Evolutionary conservation across 2,113 vertebrate species (phyloP).

Genomic region (Myrmecophaga tridactyla): DNA sequence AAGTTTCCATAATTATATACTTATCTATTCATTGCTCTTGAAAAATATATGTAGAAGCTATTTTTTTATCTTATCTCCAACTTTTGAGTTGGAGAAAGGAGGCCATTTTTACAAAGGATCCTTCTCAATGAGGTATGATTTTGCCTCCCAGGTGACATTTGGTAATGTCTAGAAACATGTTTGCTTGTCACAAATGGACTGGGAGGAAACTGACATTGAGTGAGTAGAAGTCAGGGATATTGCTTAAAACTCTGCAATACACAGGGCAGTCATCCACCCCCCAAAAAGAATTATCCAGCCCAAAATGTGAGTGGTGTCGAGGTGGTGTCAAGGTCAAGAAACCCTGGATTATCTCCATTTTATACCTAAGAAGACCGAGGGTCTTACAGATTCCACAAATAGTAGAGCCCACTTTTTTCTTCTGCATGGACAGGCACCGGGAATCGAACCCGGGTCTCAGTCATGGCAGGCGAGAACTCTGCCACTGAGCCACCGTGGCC

Average conservation of each 20-base stretch:
- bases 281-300: neutral
- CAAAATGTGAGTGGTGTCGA: too few relatives aligned
- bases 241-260: neutral
- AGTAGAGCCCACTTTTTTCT: neutral
- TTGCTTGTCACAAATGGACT: neutral
- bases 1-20: too few relatives aligned
- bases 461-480: too few relatives aligned
- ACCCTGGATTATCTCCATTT: neutral
- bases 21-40: too few relatives aligned
- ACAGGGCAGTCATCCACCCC: neutral
- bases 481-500: too few relatives aligned
- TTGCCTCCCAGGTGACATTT: neutral
- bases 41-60: too few relatives aligned
- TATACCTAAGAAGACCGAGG: neutral
- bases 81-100: too few relatives aligned
- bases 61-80: too few relatives aligned
- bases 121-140: neutral
- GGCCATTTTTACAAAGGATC: neutral
- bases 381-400: neutral
- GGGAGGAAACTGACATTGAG: neutral
- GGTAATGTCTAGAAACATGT: neutral
- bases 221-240: too few relatives aligned
- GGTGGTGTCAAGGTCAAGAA: neutral
- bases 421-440: too few relatives aligned
- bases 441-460: too few relatives aligned